These are phyloP conservation scores for Ditula angustiorana DNA, from an alignment of 2,888 invertebrate genomes.

Conservation along the genomic window DNA sequence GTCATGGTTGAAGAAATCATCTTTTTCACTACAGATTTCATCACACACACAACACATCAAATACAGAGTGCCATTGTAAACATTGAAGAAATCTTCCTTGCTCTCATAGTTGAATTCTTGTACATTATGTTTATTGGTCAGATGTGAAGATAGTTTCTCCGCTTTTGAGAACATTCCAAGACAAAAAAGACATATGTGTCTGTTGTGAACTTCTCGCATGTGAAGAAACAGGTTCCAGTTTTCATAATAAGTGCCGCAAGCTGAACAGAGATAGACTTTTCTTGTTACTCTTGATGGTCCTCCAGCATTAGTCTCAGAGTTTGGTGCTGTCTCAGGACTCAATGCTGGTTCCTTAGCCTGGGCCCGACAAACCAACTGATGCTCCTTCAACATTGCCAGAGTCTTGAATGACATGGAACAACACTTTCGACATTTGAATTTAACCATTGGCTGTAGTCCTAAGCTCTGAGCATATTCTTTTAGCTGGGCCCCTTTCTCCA, in stretches of 20 bases:
- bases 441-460: constrained; percentile 89
- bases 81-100: constrained; percentile 88
- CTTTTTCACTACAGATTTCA: constrained; percentile 90
- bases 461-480: constrained; percentile 90
- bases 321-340: constrained; percentile 70
- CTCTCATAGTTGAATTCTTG: constrained; percentile 89
- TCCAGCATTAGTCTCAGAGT: constrained; percentile 64
- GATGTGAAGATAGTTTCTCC: constrained; percentile 91
- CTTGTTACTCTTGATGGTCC: constrained; percentile 88
- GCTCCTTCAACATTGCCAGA: constrained; percentile 88
- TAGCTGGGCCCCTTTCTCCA: constrained; percentile 72
- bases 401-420: constrained; percentile 88
- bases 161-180: constrained; percentile 93
- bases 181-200: constrained; percentile 93
- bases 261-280: constrained; percentile 92
- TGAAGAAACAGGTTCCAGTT: constrained; percentile 95
- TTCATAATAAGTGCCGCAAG: constrained; percentile 93
- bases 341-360: constrained; percentile 74
- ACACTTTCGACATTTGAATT: constrained; percentile 91
- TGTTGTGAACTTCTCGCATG: constrained; percentile 92
- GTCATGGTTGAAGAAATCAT: constrained; percentile 91
- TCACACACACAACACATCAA: constrained; percentile 93
- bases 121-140: constrained; percentile 91
- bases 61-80: constrained; percentile 89
- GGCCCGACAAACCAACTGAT: constrained; percentile 87